phyloP scores from a whole-genome alignment of 2,113 vertebrate species.

The Apodemus sylvaticus region DNA sequence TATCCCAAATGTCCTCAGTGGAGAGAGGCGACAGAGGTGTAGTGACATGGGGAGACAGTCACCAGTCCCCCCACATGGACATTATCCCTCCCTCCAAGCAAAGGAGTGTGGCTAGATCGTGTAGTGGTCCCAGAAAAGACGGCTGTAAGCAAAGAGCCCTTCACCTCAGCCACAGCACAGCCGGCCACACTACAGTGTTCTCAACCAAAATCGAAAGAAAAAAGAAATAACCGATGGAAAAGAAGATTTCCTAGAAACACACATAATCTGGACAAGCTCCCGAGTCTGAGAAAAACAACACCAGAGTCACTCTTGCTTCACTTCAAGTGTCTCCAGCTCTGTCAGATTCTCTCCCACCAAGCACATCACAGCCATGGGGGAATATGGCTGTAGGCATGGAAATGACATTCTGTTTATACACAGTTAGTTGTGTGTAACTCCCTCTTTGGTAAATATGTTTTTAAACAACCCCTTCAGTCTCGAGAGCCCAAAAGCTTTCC shows the following conservation, averaged over 20 bases:
- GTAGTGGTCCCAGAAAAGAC: not conserved
- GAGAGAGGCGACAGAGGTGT: not conserved
- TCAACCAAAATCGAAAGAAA: not conserved
- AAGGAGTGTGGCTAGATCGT: not conserved
- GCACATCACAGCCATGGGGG: not conserved
- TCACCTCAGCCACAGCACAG: not conserved
- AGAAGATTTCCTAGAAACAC: constrained; percentile 28
- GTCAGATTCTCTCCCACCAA: not conserved
- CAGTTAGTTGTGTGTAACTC: not conserved
- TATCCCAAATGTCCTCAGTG: not conserved
- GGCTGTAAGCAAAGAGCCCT: not conserved
- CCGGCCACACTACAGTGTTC: not conserved
- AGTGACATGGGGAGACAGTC: not conserved
- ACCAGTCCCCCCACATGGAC: rapidly evolving
- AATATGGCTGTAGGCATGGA: not conserved
- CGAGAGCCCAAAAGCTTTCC: not conserved
- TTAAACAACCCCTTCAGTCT: not conserved
- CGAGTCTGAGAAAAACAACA: not conserved
- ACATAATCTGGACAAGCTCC: constrained; percentile 1
- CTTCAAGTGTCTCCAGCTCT: not conserved
- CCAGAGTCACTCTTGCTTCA: not conserved
- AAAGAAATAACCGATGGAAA: not conserved
- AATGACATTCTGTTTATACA: not conserved
- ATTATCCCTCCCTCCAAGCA: not conserved
- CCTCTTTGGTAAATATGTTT: not conserved